Percentiles rank a stretch among this genome's conserved stretches.
Conservation (phyloP, 23 tunicate species). For the Trididemnum miniatum region DNA sequence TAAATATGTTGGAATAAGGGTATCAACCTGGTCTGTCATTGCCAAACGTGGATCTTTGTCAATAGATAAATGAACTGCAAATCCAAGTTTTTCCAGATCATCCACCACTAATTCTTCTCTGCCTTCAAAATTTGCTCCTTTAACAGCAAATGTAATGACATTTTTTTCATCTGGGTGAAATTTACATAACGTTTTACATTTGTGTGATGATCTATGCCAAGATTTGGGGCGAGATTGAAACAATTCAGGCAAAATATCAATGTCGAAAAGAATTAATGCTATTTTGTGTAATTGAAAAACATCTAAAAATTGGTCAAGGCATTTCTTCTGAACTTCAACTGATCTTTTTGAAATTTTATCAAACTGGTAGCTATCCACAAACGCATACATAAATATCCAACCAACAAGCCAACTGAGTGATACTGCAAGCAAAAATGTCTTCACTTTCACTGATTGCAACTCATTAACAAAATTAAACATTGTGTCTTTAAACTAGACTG, state of each 20-base stretch:
- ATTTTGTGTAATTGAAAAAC: slow-evolving; percentile 40
- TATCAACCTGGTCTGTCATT: neutral
- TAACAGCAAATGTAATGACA: slow-evolving; percentile 70
- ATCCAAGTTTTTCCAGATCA: slow-evolving; percentile 46
- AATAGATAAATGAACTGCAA: slow-evolving; percentile 46
- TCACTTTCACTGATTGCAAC: slow-evolving; percentile 8
- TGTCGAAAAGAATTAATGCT: slow-evolving; percentile 60
- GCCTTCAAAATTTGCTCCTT: slow-evolving; percentile 46
- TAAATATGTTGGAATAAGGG: slow-evolving; percentile 58
- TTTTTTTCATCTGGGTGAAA: slow-evolving; percentile 82
- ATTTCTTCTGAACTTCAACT: slow-evolving; percentile 42
- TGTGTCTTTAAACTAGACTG: no score
- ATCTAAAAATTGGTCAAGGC: slow-evolving; percentile 35
- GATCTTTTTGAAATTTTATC: slow-evolving; percentile 30
- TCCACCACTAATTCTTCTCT: slow-evolving; percentile 34
- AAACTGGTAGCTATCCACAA: slow-evolving; percentile 43
- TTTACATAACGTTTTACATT: slow-evolving; percentile 76
- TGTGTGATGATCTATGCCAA: slow-evolving; percentile 65
- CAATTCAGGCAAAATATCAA: slow-evolving; percentile 64
- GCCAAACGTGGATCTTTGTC: slow-evolving; percentile 50
- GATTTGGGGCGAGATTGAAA: slow-evolving; percentile 55
- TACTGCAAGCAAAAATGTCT: slow-evolving; percentile 9
- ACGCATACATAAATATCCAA: slow-evolving; percentile 17
- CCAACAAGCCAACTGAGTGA: slow-evolving; percentile 12
- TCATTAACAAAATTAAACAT: neutral